Conservation (phyloP, 2,797 vertebrate genomes). For the Vultur gryphus region DNA sequence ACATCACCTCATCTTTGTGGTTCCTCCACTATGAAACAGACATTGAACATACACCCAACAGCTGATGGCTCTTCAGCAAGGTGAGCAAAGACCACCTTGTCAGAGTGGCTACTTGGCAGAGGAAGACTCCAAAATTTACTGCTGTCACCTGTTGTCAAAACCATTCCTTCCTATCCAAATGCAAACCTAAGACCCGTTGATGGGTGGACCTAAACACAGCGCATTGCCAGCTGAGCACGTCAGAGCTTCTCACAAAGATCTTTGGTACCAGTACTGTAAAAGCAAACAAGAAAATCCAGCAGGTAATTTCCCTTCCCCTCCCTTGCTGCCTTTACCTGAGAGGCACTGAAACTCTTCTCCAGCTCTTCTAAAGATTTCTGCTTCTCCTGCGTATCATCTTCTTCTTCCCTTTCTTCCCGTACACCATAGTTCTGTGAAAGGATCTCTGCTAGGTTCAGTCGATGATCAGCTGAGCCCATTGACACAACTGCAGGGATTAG, state of each 20-base stretch:
- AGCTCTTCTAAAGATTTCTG: slow-evolving; percentile 76
- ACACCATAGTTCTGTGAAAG: slow-evolving; percentile 79
- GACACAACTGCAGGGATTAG: slow-evolving; percentile 73
- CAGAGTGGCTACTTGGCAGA: not conserved
- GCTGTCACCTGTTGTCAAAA: not conserved
- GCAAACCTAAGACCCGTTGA: not conserved
- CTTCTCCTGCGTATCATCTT: slow-evolving; percentile 52
- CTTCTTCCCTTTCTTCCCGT: slow-evolving; percentile 65
- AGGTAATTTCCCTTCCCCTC: not conserved
- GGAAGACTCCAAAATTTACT: not conserved
- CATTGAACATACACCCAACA: not conserved
- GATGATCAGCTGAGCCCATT: slow-evolving; percentile 78
- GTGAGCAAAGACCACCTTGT: not conserved
- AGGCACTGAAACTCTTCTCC: slow-evolving; percentile 73
- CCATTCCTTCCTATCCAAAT: not conserved
- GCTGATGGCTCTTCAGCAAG: not conserved
- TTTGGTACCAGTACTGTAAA: not conserved
- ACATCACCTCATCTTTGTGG: not conserved
- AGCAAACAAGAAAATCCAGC: not conserved
- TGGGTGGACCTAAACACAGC: not conserved
- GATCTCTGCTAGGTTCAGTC: slow-evolving; percentile 80
- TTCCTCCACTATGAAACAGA: not conserved
- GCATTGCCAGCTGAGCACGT: not conserved
- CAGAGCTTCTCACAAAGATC: not conserved
- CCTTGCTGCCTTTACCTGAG: slow-evolving; percentile 61